Evolutionary conservation across 1,140 invertebrate genomes (phyloP).

Genomic region (Ceratosolen fusciceps): DNA sequence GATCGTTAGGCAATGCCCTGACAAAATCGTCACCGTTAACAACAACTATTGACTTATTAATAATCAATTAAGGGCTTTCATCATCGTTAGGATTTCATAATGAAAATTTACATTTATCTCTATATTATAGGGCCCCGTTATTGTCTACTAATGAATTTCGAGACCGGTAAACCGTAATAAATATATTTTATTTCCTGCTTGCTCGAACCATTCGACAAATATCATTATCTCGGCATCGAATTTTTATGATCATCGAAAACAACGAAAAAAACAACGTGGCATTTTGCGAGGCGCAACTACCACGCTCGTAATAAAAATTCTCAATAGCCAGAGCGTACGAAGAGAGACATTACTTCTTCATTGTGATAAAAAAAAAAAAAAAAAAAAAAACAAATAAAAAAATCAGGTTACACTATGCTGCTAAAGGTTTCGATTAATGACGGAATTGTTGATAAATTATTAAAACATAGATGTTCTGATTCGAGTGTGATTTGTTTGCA

Average conservation of each 20-base stretch:
- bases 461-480: constrained; percentile 54
- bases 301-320: background rate
- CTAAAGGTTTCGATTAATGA: constrained; percentile 60
- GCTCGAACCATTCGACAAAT: constrained; percentile 47
- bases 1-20: too few species aligned
- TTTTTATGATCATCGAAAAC: too few species aligned
- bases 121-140: too few species aligned
- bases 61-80: too few species aligned
- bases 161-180: constrained; percentile 1
- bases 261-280: too few species aligned
- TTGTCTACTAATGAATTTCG: too few species aligned
- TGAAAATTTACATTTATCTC: too few species aligned
- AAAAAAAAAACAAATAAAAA: too few species aligned
- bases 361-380: constrained; percentile 21
- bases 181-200: constrained; percentile 44
- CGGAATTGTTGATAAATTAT: constrained; percentile 59
- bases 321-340: background rate
- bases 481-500: constrained; percentile 50
- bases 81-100: too few species aligned
- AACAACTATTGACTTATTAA: too few species aligned
- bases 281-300: background rate
- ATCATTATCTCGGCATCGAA: too few species aligned
- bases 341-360: background rate
- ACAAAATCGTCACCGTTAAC: too few species aligned
- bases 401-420: constrained; percentile 43